Evolutionary conservation across 2,888 invertebrate genomes (phyloP), one percentile per base, ranked within the genome.

Genomic region (Cryptophagus acutangulus): DNA sequence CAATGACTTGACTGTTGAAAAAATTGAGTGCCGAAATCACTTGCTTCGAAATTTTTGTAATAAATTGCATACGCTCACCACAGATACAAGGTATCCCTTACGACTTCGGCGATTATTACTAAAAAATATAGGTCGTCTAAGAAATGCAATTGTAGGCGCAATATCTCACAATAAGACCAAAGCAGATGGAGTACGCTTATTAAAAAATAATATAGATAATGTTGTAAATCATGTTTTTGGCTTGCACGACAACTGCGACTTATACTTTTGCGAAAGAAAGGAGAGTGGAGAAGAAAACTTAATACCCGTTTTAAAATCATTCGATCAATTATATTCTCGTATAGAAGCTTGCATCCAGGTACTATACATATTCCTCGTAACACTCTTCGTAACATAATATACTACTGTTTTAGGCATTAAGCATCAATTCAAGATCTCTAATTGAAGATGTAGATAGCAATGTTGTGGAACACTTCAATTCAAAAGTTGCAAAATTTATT

Each of bases 401-500:
- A n/a, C n/a, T n/a, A n/a, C n/a, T n/a, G n/a, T n/a, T n/a, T n/a
- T 20, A 5, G 5, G 9, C 6, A 6, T 6, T 20, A n/a, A n/a
- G n/a, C n/a, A 20, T 6, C 20, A 17, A 40, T 34, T 16, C 33
- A 17, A 33, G 33, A 24, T 41, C 41, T 31, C 20, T 41, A 17
- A 37, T 45, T 29, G 30, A 41, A 26, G 38, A 45, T 35, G 34
- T 40, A 15, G 36, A 39, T 26, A 46, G 30, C 24, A 46, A 46
- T 34, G 16, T 33, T 10, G 36, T 35, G 20, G 43, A 46, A 36
- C 48, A 45, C 35, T 48, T 45, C 33, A 42, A 48, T 45, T 45
- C 43, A 13, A 40, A 42, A 28, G 36, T 47, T 20, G 34, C 43
- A 12, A 46, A 49, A 46, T 43, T 41, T 41, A 29, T 49, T 18